A percentile compares a stretch with the other conserved stretches of the same genome.
Conservation (phyloP, 2,888 invertebrate species). For the Cyrtodaria siliqua region DNA sequence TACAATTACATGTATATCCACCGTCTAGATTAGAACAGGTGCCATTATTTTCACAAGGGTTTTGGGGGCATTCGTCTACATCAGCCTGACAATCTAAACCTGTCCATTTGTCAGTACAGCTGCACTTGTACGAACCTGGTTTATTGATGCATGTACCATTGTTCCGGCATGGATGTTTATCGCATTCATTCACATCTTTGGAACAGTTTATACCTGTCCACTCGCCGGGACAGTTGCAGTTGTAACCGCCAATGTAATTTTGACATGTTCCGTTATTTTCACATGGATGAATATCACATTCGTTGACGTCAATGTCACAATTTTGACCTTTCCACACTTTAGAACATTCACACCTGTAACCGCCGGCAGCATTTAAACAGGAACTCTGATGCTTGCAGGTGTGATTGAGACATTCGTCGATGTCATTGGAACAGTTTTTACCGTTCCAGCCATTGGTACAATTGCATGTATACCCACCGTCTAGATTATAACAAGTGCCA, state of each 20-base stretch:
- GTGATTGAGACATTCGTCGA: constrained; percentile 17
- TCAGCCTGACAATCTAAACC: neutral
- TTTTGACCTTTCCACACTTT: constrained; percentile 10
- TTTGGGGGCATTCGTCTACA: constrained; percentile 5
- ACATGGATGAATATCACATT: constrained; percentile 9
- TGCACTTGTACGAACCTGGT: neutral
- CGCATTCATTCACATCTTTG: neutral
- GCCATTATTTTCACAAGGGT: neutral
- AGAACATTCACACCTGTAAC: constrained; percentile 25
- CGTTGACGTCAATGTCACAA: constrained; percentile 25
- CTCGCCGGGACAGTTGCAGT: neutral
- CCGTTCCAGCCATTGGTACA: constrained; percentile 30
- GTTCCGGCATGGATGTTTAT: neutral
- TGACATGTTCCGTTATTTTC: constrained; percentile 17
- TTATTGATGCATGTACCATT: constrained; percentile 1
- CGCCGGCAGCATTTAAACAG: constrained; percentile 25
- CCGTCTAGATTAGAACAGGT: neutral
- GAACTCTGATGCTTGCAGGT: constrained; percentile 7
- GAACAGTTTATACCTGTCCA: constrained; percentile 1
- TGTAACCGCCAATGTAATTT: constrained; percentile 10
- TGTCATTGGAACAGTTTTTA: constrained; percentile 15
- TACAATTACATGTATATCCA: neutral
- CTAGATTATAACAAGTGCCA: constrained; percentile 11
- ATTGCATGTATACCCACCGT: constrained; percentile 19
- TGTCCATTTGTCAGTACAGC: neutral